These are phyloP conservation scores for Hylaeus volcanicus DNA, from an alignment of 1,140 invertebrate species.

Conservation along the genomic window DNA sequence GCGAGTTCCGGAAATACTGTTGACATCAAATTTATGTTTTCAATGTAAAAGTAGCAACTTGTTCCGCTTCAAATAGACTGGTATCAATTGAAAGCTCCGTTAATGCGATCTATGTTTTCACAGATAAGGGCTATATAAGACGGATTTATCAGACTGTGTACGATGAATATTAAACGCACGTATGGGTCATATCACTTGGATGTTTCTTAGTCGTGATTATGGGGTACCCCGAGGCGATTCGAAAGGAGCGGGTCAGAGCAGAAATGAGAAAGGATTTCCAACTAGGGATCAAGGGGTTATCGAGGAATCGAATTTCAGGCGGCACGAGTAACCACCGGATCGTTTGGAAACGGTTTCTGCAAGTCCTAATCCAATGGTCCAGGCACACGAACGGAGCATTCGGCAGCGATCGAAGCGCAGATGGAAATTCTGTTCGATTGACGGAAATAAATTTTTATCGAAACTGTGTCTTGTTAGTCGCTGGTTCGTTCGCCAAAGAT, in stretches of 20 bases:
- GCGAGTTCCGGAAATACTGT: too few relatives aligned
- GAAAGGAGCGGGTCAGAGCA: neutral
- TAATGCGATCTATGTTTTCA: too few relatives aligned
- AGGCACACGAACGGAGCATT: neutral
- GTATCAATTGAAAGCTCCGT: too few relatives aligned
- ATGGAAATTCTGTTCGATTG: conserved; percentile 23
- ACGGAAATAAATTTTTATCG: conserved; percentile 25
- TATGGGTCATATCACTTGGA: too few relatives aligned
- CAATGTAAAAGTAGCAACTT: too few relatives aligned
- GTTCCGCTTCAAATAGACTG: too few relatives aligned
- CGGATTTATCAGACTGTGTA: too few relatives aligned
- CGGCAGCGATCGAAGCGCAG: neutral
- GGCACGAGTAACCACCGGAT: conserved; percentile 6
- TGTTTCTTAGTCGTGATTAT: neutral
- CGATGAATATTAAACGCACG: too few relatives aligned
- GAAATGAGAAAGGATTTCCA: conserved; percentile 2
- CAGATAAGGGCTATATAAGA: too few relatives aligned
- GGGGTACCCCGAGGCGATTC: neutral
- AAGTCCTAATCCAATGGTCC: neutral
- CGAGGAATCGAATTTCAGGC: neutral
- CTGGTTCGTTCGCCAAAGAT: neutral
- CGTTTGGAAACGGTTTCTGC: conserved; percentile 22
- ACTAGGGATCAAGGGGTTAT: conserved; percentile 14
- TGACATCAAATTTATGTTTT: too few relatives aligned
- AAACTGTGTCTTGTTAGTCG: neutral